These are phyloP conservation scores for Helarctos malayanus DNA, from an alignment of 2,797 vertebrate genomes.

Conservation along the genomic window DNA sequence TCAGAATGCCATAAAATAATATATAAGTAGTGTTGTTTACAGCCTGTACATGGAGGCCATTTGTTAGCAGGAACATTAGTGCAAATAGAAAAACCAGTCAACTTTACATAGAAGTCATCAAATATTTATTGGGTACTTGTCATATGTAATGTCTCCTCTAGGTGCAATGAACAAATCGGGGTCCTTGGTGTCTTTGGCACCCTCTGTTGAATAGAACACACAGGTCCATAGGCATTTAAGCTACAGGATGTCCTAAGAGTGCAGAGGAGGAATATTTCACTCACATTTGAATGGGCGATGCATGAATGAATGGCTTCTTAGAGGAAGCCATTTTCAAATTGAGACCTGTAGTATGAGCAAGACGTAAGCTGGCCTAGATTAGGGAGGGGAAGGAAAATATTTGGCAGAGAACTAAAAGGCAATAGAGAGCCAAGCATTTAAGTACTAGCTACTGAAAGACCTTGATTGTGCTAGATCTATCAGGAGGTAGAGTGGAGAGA, in stretches of 20 bases:
- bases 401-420: background rate
- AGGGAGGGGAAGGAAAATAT: background rate
- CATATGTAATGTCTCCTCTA: background rate
- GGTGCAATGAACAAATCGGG: background rate
- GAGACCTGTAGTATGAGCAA: background rate
- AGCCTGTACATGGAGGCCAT: background rate
- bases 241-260: background rate
- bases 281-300: background rate
- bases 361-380: background rate
- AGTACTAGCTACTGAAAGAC: background rate
- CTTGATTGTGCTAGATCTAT: background rate
- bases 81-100: background rate
- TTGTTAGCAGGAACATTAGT: background rate
- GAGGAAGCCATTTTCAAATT: background rate
- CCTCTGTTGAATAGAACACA: rapidly evolving
- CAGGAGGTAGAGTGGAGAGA: background rate
- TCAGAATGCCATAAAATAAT: background rate
- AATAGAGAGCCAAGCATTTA: background rate
- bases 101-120: background rate
- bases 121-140: background rate
- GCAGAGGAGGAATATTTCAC: background rate
- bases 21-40: background rate
- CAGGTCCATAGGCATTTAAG: background rate
- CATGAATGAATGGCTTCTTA: background rate
- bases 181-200: background rate